Conservation (phyloP, 2,113 vertebrate genomes). For the Phaethornis superciliosus region DNA sequence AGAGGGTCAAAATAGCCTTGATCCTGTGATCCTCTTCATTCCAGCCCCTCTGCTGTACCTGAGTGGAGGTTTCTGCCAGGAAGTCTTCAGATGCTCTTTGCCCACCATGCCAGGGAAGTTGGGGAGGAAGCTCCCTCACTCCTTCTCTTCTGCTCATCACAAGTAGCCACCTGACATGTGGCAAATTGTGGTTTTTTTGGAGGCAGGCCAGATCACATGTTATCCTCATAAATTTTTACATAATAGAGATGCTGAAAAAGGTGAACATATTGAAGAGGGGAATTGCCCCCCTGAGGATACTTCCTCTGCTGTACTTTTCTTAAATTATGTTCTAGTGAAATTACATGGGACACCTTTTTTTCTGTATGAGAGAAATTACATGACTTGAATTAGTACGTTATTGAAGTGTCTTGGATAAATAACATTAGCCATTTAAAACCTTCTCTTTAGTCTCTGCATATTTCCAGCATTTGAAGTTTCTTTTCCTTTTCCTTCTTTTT, state of each 20-base stretch:
- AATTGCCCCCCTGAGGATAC: not conserved
- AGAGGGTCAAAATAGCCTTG: not conserved
- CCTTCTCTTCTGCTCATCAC: not conserved
- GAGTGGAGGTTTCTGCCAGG: not conserved
- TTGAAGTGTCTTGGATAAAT: not conserved
- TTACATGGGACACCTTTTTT: not conserved
- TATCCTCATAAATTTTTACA: not conserved
- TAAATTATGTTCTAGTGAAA: not conserved
- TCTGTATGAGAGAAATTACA: not conserved
- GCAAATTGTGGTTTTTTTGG: not conserved
- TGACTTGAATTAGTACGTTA: not conserved
- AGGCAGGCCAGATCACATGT: not conserved
- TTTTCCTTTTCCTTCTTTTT: not conserved
- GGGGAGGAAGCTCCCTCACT: not conserved
- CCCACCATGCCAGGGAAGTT: accelerated
- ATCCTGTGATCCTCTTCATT: not conserved
- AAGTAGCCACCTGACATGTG: not conserved
- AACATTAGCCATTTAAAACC: not conserved
- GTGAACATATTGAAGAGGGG: not conserved
- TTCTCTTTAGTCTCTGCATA: not conserved
- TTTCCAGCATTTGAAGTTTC: not conserved
- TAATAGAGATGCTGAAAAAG: not conserved
- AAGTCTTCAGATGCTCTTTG: not conserved
- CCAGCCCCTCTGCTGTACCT: not conserved
- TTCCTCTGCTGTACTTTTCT: not conserved